phyloP scores from a whole-genome alignment of 1,140 invertebrate species.

The Amphibalanus amphitrite region DNA sequence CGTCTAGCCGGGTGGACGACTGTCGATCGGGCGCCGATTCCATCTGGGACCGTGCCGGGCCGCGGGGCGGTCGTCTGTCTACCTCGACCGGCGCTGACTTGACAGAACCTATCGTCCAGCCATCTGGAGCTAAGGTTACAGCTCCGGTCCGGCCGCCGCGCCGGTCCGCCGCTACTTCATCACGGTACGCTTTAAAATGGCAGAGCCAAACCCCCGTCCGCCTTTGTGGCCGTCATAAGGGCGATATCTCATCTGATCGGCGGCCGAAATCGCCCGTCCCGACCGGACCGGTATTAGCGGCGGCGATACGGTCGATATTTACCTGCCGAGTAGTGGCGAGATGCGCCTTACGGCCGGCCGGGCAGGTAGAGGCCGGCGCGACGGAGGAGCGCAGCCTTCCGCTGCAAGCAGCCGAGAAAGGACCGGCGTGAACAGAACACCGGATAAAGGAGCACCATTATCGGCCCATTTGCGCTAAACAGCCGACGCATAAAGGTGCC shows the following conservation, averaged over 20 bases:
- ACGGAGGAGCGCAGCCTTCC: neutral
- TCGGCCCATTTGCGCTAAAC: slow-evolving; percentile 1
- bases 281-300: neutral
- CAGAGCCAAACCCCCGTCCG: neutral
- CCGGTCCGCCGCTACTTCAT: neutral
- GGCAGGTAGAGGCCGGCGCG: neutral
- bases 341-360: neutral
- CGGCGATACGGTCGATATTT: neutral
- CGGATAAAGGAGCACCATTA: neutral
- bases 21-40: too few species aligned
- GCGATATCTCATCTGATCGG: neutral
- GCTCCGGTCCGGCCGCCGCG: too few species aligned
- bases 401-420: neutral
- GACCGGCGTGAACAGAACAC: neutral
- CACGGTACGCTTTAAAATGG: neutral
- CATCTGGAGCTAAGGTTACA: neutral
- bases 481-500: neutral
- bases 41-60: too few species aligned
- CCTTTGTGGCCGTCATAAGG: neutral
- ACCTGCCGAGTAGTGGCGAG: neutral
- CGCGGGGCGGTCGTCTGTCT: neutral
- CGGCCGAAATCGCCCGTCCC: neutral
- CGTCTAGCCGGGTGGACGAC: too few species aligned
- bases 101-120: neutral
- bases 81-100: neutral